Conservation (phyloP, 2,888 invertebrate species). For the Nemoura dubitans region DNA sequence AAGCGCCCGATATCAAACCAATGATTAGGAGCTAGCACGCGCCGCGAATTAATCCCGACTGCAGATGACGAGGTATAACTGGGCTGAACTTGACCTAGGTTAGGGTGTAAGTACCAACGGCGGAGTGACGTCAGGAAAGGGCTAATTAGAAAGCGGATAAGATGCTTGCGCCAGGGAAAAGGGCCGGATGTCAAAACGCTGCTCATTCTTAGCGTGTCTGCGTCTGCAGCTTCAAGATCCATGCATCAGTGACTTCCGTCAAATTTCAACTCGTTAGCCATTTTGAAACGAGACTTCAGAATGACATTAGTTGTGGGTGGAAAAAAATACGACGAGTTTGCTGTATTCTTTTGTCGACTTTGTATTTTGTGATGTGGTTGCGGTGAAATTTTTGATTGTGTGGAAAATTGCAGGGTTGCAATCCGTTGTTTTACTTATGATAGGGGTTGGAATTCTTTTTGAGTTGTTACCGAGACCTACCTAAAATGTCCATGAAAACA, state of each 20-base stretch:
- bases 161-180: neutral
- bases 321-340: neutral
- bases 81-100: constrained; percentile 36
- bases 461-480: neutral
- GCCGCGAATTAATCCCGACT: neutral
- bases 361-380: neutral
- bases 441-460: too few relatives aligned
- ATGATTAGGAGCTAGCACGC: constrained; percentile 20
- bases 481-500: neutral
- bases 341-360: neutral
- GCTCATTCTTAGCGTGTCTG: neutral
- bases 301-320: neutral
- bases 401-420: neutral
- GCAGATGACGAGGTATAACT: constrained; percentile 23
- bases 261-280: neutral
- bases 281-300: neutral
- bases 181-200: neutral
- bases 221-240: too few relatives aligned
- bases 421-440: neutral
- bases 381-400: neutral
- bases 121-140: constrained; percentile 31
- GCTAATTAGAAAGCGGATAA: constrained; percentile 19
- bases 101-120: too few relatives aligned
- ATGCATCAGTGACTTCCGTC: neutral
- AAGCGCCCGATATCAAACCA: neutral